phyloP scores from a whole-genome alignment of 2,888 invertebrate genomes.

The Sphecodes monilicornis region DNA sequence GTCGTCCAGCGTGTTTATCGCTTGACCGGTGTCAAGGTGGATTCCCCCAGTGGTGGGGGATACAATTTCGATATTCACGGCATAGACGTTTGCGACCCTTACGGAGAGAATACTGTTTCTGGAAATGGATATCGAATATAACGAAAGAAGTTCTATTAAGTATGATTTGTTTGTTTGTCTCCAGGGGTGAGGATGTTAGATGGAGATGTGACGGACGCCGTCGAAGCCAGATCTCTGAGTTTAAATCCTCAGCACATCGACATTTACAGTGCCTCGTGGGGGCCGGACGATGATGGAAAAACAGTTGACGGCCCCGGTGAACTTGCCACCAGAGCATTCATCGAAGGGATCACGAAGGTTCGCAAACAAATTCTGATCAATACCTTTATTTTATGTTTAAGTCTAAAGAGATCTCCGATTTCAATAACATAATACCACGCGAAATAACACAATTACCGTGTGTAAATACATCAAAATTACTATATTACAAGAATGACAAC shows the following conservation, averaged over 20 bases:
- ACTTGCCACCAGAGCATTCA: slow-evolving; percentile 96
- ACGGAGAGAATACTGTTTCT: no score
- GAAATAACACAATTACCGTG: neutral
- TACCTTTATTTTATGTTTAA: no score
- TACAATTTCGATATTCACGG: neutral
- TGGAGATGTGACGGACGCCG: slow-evolving; percentile 99
- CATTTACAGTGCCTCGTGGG: slow-evolving; percentile 99
- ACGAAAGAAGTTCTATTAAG: neutral
- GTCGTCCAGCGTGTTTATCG: no score
- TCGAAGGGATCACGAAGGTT: slow-evolving; percentile 97
- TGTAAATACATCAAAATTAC: neutral
- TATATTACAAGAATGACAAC: neutral
- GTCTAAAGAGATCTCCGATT: neutral
- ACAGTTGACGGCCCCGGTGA: slow-evolving; percentile 99
- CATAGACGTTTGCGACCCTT: neutral
- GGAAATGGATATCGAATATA: neutral
- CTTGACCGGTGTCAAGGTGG: no score
- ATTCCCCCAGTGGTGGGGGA: no score
- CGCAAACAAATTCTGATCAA: slow-evolving; percentile 30
- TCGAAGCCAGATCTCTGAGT: slow-evolving; percentile 97
- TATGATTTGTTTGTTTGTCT: slow-evolving; percentile 14
- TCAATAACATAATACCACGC: neutral
- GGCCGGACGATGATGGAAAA: slow-evolving; percentile 99
- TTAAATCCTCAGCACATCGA: slow-evolving; percentile 98
- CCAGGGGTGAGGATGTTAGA: slow-evolving; percentile 98